These are phyloP conservation scores for Oceanodroma leucorhoa DNA, from an alignment of 2,797 vertebrate species.

Conservation along the genomic window DNA sequence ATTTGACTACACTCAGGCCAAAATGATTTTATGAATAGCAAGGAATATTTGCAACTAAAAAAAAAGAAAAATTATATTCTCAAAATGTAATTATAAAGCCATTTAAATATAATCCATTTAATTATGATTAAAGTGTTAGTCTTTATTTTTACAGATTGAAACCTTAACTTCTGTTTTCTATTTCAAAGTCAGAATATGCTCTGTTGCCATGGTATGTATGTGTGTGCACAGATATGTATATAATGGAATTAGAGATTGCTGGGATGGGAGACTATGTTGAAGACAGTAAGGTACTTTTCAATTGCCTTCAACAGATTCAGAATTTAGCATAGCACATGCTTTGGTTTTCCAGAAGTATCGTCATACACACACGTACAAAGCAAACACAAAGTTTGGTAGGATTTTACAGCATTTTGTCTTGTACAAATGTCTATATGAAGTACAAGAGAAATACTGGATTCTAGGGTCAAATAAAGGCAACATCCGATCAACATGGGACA, in stretches of 20 bases:
- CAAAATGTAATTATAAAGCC: background rate
- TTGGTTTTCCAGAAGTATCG: background rate
- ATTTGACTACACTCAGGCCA: background rate
- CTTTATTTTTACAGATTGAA: background rate
- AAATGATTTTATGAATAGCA: background rate
- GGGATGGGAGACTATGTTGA: background rate
- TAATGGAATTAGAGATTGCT: background rate
- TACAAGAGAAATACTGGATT: background rate
- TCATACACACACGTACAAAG: background rate
- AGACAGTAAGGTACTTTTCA: background rate
- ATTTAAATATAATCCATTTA: background rate
- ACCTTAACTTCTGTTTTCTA: background rate
- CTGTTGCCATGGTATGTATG: accelerated
- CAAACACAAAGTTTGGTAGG: background rate
- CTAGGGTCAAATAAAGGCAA: background rate
- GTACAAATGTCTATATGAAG: background rate
- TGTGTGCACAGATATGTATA: background rate
- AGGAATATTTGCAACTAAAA: background rate
- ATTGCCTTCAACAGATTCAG: background rate
- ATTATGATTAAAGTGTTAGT: background rate
- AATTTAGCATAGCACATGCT: accelerated
- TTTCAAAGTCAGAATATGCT: background rate
- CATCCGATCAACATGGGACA: background rate
- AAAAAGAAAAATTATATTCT: background rate
- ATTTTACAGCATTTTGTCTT: background rate